phyloP scores from a whole-genome alignment of 1,140 invertebrate genomes.

The Spodoptera frugiperda region DNA sequence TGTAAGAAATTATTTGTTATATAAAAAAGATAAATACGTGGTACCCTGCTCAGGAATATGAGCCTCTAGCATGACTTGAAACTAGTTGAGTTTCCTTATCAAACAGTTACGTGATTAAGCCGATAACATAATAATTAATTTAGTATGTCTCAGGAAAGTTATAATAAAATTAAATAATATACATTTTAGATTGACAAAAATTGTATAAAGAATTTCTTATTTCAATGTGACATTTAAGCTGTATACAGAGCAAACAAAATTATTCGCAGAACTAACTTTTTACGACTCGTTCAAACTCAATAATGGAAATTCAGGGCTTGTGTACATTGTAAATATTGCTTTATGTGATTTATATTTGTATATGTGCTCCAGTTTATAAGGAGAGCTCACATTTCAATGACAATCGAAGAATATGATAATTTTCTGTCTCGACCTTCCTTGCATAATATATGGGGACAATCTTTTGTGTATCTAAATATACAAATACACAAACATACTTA shows the following conservation, averaged over 20 bases:
- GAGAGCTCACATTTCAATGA: conserved; percentile 4
- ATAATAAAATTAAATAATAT: too few species aligned
- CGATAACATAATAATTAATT: too few species aligned
- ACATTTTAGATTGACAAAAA: too few species aligned
- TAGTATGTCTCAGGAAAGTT: too few species aligned
- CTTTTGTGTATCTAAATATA: too few species aligned
- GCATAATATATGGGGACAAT: neutral
- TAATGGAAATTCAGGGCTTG: neutral
- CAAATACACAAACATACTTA: neutral
- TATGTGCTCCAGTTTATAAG: neutral
- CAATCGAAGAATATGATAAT: neutral
- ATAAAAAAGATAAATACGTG: too few species aligned
- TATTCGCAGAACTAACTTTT: conserved; percentile 10
- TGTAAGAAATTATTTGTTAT: too few species aligned
- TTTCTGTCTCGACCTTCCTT: neutral
- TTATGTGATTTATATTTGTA: neutral
- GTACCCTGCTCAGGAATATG: too few species aligned
- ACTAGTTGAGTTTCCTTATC: too few species aligned
- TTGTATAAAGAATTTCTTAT: neutral
- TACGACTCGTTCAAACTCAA: conserved; percentile 2
- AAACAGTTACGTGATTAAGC: too few species aligned
- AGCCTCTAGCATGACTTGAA: too few species aligned
- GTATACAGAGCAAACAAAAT: conserved; percentile 16
- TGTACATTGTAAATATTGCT: neutral
- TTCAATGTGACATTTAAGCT: neutral